These are phyloP conservation scores for Ciona savignyi DNA, from an alignment of 23 tunicate genomes.

Conservation along the genomic window DNA sequence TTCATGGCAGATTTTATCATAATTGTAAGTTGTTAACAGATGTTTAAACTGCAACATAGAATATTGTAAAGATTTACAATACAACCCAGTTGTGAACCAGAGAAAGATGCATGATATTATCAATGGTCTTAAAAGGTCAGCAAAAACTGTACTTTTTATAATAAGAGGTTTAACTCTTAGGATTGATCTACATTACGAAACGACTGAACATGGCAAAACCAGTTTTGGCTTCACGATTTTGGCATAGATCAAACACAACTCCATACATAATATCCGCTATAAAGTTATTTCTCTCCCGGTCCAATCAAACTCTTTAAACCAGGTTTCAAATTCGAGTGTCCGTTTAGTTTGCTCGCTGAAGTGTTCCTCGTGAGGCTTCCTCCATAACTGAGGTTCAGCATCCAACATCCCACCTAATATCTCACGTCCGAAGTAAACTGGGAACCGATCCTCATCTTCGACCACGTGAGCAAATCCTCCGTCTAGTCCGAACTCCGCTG, in stretches of 20 bases:
- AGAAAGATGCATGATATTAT: no score
- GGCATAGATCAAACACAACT: no score
- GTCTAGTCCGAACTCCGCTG: constrained; percentile 81
- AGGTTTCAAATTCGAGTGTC: constrained; percentile 55
- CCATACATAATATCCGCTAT: not conserved
- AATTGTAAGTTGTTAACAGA: no score
- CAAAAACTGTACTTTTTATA: no score
- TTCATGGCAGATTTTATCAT: no score
- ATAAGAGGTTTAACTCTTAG: no score
- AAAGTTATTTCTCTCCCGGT: not conserved
- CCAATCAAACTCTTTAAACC: constrained; percentile 57
- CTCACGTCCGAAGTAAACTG: constrained; percentile 83
- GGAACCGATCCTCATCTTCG: constrained; percentile 74
- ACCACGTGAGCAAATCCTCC: constrained; percentile 98
- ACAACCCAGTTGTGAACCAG: no score
- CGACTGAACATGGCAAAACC: no score
- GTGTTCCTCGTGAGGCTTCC: constrained; percentile 74
- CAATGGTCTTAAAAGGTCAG: not conserved
- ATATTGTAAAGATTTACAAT: no score
- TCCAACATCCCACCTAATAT: constrained; percentile 88
- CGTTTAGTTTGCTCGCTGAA: constrained; percentile 80
- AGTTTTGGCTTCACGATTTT: no score
- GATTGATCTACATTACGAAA: no score
- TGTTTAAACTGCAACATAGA: no score
- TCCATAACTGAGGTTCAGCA: constrained; percentile 76